These are phyloP conservation scores for Calonectris borealis DNA, from an alignment of 2,113 vertebrate genomes.

Conservation along the genomic window DNA sequence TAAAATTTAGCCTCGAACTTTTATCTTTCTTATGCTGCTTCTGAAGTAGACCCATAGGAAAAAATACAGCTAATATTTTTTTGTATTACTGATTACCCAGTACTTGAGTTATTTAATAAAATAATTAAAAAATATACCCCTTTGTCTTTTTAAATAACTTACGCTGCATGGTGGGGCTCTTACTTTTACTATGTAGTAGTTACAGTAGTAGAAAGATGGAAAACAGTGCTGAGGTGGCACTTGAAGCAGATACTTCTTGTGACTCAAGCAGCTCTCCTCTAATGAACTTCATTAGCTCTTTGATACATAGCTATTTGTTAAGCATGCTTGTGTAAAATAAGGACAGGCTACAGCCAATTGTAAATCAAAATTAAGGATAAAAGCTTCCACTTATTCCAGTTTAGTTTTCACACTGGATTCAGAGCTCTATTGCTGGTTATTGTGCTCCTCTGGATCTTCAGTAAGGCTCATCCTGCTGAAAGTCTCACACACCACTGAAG, in stretches of 20 bases:
- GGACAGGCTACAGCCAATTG: background rate
- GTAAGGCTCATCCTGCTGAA: background rate
- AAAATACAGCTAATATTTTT: background rate
- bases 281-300: background rate
- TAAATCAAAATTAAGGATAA: background rate
- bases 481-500: background rate
- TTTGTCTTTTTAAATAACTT: background rate
- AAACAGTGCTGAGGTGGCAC: background rate
- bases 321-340: background rate
- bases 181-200: background rate
- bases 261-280: background rate
- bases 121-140: background rate
- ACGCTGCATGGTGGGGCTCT: rapidly evolving
- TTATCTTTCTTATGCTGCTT: background rate
- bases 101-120: background rate
- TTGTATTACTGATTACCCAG: background rate
- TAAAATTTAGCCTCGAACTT: background rate
- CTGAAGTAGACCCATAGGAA: background rate
- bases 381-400: background rate
- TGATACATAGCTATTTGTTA: background rate
- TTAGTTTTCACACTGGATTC: background rate
- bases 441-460: rapidly evolving
- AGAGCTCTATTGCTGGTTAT: background rate
- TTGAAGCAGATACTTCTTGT: background rate
- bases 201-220: background rate